Evolutionary conservation across 2,113 vertebrate genomes (phyloP), one percentile per base, ranked within the genome.

Genomic region (Alexandromys fortis): DNA sequence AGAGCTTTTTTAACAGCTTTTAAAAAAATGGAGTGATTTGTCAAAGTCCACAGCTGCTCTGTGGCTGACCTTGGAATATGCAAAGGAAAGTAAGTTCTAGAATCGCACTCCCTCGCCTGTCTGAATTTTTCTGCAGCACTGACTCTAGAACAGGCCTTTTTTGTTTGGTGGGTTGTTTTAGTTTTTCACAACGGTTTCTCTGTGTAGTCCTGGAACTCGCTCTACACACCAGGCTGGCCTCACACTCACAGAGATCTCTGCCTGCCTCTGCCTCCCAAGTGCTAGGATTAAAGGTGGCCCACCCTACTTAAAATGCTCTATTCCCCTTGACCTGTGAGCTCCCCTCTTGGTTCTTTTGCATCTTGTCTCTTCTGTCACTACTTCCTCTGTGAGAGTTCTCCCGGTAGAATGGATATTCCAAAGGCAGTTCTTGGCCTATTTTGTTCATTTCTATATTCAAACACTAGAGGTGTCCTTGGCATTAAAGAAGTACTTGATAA

Each of bases 41-140:
- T 65, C 55, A 33, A 97, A 89, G 72, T 13, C 72, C 75, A 96
- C 35, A 95, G 42, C 21, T 42, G 65, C 77, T 47, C 77, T 79
- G 45, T 33, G 72, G 58, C 61, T 92, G 67, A 92, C 90, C 5
- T 52, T 94, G 17, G 38, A n/a, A 81, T 81, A 88, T 16, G 21
- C 22, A 17, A 79, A 95, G 47, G 42, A 93, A n/a, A 70, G 22
- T 21, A 79, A 35, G 82, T 65, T 65, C n/a, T 65, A 65, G 61
- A 45, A 28, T 85, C 38, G 33, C 58, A 45, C 19, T 45, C 45
- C 26, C 82, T 42, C 4, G 0, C 58, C 28, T 7, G 63, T 45
- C 79, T 61, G 52, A 42, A 17, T n/a, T 30, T 55, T 83, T 42
- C 55, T 38, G 22, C 55, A 8, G 12, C 79, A 61, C 52, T 38